Evolutionary conservation across 2,888 invertebrate species (phyloP).

Genomic region (Erebia ligea): DNA sequence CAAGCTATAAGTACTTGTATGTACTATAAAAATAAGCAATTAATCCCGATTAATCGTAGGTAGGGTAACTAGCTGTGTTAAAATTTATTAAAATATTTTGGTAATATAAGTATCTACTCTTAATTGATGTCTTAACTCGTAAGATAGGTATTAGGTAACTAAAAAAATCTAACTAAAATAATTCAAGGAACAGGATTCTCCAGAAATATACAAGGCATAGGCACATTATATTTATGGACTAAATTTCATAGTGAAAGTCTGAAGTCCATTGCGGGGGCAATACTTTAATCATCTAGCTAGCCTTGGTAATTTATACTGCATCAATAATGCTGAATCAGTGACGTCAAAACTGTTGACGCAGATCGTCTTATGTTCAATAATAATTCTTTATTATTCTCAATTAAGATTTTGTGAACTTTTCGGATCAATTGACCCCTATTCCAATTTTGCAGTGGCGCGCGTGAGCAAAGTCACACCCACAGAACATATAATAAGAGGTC

Average conservation of each 20-base stretch:
- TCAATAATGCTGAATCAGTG: constrained; percentile 51
- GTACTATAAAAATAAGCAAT: no score
- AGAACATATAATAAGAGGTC: no score
- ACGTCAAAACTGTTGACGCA: constrained; percentile 71
- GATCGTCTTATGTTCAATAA: constrained; percentile 57
- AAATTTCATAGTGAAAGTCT: not conserved
- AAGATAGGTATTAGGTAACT: no score
- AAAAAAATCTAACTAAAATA: no score
- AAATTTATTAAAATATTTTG: no score
- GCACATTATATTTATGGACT: not conserved
- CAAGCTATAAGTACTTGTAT: no score
- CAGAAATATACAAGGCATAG: no score
- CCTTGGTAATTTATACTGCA: constrained; percentile 44
- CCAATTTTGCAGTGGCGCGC: constrained; percentile 55
- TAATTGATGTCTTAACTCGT: no score
- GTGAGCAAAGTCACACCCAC: constrained; percentile 58
- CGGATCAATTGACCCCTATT: constrained; percentile 72
- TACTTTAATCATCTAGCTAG: constrained; percentile 30
- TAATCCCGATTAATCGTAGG: no score
- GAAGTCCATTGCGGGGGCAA: constrained; percentile 7
- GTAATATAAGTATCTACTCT: no score
- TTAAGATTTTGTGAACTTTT: constrained; percentile 70
- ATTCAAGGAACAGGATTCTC: no score
- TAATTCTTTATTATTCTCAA: constrained; percentile 70
- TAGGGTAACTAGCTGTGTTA: no score